Conservation (phyloP, 2,888 invertebrate species). For the Limnephilus auricula region DNA sequence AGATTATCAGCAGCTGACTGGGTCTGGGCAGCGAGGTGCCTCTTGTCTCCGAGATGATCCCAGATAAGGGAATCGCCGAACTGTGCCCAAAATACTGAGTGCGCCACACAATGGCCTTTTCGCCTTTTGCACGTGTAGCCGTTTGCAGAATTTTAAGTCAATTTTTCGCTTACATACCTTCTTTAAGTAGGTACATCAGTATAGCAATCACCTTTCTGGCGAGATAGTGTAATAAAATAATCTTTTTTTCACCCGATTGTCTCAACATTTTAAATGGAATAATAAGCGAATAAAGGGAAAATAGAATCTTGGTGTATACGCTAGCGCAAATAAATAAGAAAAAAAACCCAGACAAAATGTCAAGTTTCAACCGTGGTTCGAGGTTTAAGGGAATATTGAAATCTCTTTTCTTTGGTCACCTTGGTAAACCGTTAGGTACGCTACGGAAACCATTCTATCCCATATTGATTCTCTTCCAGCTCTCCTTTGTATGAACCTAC, state of each 20-base stretch:
- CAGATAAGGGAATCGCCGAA: constrained; percentile 36
- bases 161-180: constrained; percentile 12
- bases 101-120: constrained; percentile 31
- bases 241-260: background rate
- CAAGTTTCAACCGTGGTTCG: no score
- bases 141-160: background rate
- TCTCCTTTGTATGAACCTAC: background rate
- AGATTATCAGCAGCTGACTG: constrained; percentile 2
- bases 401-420: background rate
- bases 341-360: background rate
- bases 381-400: background rate
- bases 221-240: background rate
- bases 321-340: background rate
- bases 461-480: background rate
- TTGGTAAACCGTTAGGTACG: background rate
- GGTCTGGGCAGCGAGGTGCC: background rate
- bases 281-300: background rate
- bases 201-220: background rate
- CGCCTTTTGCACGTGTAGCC: constrained; percentile 20
- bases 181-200: background rate
- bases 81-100: constrained; percentile 44
- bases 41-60: constrained; percentile 43
- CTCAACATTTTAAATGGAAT: background rate
- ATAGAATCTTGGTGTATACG: background rate
- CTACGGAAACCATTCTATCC: background rate